Base-by-base conservation (phyloP, 2,888 invertebrate genomes). In the Drosophila fungiperda region DNA sequence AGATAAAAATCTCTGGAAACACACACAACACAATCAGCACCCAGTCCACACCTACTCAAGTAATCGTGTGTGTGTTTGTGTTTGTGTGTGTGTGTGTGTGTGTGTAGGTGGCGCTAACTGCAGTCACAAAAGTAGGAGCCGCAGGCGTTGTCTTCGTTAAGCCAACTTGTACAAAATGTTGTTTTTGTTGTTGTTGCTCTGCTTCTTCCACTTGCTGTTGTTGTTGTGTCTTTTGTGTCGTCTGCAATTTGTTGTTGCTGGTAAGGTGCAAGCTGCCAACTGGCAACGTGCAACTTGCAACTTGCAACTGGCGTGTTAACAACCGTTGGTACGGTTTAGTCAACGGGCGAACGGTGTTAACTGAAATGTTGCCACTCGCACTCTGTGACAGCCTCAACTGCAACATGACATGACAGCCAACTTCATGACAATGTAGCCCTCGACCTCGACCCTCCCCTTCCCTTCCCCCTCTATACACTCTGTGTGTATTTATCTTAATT, bases 71-170 rank as follows among this genome's bases (percentile, higher is more conserved):
- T 33, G 53, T 53, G 23, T 54, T 35, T 54, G n/a, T 48, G 45
- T 62, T 29, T 53, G 45, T 77, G 87, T 89, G 53, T 53, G 23
- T 54, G 53, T 54, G n/a, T 48, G 45, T 62, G 33, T 53, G 45
- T 77, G 87, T 89, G 84, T 84, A 85, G 85, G 85, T 85, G 85
- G 85, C 85, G 85, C 85, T 88, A 78, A 78, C 63, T 71, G 61
- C 61, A 69, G 75, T 58, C 70, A 78, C 48, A 61, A 40, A 58
- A 26, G 53, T 58, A 73, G 77, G 70, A 80, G 69, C 70, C 64
- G 66, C 66, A 88, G 84, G 82, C 84, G 87, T 88, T 83, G 74
- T 72, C 79, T 79, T 78, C 75, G 82, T 66, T 78, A 78, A 68
- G 69, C 45, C 63, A 71, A 71, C 61, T 40, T 57, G 61, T 61